These are phyloP conservation scores for Crioceris asparagi DNA, from an alignment of 2,888 invertebrate species.

Conservation along the genomic window DNA sequence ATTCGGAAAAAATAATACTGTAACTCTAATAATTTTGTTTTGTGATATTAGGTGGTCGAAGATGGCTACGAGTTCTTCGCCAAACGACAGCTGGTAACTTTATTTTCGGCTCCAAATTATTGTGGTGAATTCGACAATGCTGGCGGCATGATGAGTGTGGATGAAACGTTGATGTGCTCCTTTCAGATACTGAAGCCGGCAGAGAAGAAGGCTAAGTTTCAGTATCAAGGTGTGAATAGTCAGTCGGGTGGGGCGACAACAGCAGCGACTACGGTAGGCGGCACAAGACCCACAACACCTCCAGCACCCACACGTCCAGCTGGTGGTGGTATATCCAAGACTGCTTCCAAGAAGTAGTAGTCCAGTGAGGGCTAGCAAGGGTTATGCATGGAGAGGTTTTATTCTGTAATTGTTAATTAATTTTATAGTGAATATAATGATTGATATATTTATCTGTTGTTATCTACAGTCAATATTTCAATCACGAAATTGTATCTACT, in stretches of 20 bases:
- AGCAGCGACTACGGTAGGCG: background rate
- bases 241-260: background rate
- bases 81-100: slow-evolving; percentile 91
- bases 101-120: slow-evolving; percentile 98
- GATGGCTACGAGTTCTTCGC: slow-evolving; percentile 99
- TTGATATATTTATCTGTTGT: too few relatives aligned
- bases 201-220: slow-evolving; percentile 99
- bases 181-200: slow-evolving; percentile 96
- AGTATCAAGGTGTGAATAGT: slow-evolving; percentile 84
- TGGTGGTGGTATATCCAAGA: background rate
- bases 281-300: background rate
- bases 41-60: slow-evolving; percentile 97
- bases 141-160: slow-evolving; percentile 99
- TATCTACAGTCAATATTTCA: too few relatives aligned
- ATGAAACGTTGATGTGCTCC: slow-evolving; percentile 97
- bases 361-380: too few relatives aligned
- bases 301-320: background rate
- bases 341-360: background rate
- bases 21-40: too few relatives aligned
- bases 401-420: too few relatives aligned
- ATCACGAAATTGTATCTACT: too few relatives aligned
- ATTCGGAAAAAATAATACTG: too few relatives aligned
- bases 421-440: too few relatives aligned
- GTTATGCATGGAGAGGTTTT: too few relatives aligned
- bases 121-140: slow-evolving; percentile 99